These are phyloP conservation scores for Drosophila sp. DNA, from an alignment of 1,140 invertebrate species.

Conservation along the genomic window DNA sequence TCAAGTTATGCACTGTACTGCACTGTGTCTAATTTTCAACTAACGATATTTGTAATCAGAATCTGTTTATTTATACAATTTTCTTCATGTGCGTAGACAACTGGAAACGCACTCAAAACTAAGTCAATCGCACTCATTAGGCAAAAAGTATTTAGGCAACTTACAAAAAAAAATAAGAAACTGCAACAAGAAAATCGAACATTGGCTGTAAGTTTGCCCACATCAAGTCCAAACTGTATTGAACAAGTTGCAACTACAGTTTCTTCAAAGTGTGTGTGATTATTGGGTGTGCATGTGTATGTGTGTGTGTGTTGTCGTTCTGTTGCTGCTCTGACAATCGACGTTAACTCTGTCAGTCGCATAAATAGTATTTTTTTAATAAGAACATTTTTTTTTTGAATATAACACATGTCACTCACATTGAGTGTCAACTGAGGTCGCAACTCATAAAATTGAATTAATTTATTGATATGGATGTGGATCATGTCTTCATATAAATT, in stretches of 20 bases:
- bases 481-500: conserved; percentile 1
- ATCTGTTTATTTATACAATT: conserved; percentile 72
- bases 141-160: conserved; percentile 68
- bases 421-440: conserved; percentile 52
- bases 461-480: conserved; percentile 35
- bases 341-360: conserved; percentile 8
- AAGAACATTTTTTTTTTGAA: conserved; percentile 55
- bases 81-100: conserved; percentile 24
- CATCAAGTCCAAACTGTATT: conserved; percentile 61
- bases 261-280: neutral
- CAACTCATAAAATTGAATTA: conserved; percentile 35
- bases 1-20: conserved; percentile 12
- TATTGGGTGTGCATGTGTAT: conserved; percentile 14
- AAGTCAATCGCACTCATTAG: conserved; percentile 77
- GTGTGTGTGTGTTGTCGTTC: conserved; percentile 12
- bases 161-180: conserved; percentile 51
- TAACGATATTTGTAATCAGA: conserved; percentile 58
- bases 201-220: conserved; percentile 54
- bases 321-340: neutral
- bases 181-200: conserved; percentile 38
- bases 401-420: conserved; percentile 49
- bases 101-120: conserved; percentile 68
- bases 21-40: conserved; percentile 51
- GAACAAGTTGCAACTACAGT: conserved; percentile 49
- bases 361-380: conserved; percentile 47